These are phyloP conservation scores for Chrysotoxum bicinctum DNA, from an alignment of 2,888 invertebrate genomes.

Conservation along the genomic window DNA sequence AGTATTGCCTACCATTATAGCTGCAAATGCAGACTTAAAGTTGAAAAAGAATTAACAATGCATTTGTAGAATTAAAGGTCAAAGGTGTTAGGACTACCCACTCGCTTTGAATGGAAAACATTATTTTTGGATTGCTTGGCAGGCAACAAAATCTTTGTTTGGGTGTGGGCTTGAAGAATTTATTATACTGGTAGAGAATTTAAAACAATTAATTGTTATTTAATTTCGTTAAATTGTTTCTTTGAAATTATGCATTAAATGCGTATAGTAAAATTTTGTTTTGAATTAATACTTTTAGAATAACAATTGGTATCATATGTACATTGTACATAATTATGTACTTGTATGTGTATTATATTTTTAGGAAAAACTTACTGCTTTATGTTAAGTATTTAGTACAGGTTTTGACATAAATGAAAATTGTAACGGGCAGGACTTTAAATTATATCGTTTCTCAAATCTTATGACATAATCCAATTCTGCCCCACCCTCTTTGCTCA, in stretches of 20 bases:
- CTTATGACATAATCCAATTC: too few species aligned
- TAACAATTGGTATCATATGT: too few species aligned
- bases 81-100: slow-evolving; percentile 57
- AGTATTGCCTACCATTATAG: neutral
- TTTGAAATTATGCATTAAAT: neutral
- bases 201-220: neutral
- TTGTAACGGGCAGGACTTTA: too few species aligned
- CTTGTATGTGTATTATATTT: too few species aligned
- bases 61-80: slow-evolving; percentile 57
- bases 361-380: too few species aligned
- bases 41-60: slow-evolving; percentile 1
- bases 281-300: too few species aligned
- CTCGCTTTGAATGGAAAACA: slow-evolving; percentile 23
- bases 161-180: slow-evolving; percentile 7
- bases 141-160: neutral
- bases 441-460: too few species aligned
- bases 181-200: neutral
- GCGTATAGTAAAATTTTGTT: too few species aligned
- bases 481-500: too few species aligned
- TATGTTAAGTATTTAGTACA: too few species aligned
- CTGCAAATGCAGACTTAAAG: neutral
- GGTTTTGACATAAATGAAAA: too few species aligned
- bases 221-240: neutral
- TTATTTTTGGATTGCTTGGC: neutral
- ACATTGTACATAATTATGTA: too few species aligned